Evolutionary conservation across 2,797 vertebrate species (phyloP), one percentile per base, ranked within the genome.

Genomic region (Tinamus major): DNA sequence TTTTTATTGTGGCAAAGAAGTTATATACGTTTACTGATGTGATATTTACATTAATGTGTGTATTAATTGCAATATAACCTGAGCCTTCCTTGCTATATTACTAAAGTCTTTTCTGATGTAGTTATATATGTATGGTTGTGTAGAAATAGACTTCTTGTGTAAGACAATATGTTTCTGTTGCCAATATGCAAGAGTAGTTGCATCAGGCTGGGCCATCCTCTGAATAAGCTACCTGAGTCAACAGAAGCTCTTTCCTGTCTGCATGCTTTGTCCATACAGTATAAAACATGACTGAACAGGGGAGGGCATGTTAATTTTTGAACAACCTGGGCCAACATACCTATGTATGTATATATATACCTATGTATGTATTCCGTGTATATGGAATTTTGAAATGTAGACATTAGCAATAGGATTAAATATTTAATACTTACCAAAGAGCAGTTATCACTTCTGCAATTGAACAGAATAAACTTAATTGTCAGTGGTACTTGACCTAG

Each of bases 401-500:
- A 21, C 24, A 48, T 72, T 55, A 84, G 19, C 1, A 31, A 81
- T 63, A 88, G 27, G 8, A 13, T 19, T 39, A 21, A 23, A 58
- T 55, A 71, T 83, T 42, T 58, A 58, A 10, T 31, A 65, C 41
- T 56, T 68, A 42, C 0, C 0, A 35, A 68, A 39, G 5, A 81
- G 31, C 2, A 33, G 78, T 8, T 39, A 35, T 39, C 4, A n/a
- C 14, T 76, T 80, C 24, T 83, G 6, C 13, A 48, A 8, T 49
- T 87, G 72, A 26, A 65, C 17, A 81, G 58, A 72, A 76, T 29
- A 77, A 23, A 13, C 2, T 35, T 41, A 9, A 3, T 6, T 70
- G 55, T 64, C 67, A 42, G 0, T 0, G 10, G 2, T 49, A 8
- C 6, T 90, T 56, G 55, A 17, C 55, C 55, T 69, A 79, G 63